Base-by-base conservation (phyloP, 35 echinoderm and acorn worm species). In the Ophiothrix spiculata region DNA sequence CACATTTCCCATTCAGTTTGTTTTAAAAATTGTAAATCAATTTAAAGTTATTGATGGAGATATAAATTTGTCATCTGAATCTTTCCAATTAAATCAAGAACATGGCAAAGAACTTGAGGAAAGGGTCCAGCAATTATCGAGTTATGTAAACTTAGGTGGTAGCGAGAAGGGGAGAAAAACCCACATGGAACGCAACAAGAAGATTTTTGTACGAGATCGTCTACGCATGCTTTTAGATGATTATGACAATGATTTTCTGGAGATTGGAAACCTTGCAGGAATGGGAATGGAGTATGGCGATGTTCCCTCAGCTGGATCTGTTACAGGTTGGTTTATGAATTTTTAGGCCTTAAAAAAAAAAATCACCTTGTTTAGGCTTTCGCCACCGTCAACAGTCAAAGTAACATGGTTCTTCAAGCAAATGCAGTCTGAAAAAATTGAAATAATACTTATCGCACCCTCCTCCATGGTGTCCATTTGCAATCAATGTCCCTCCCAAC, bases 201-300 rank as follows among this genome's bases (percentile, higher is more conserved):
- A 99, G 85, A 54, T 99, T 28, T 92, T 99, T 80, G 89, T 84
- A 0, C 42, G 92, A 79, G 96, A 99, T n/a, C 54, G 92, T 38
- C 13, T 99, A 31, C 83, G 79, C 29, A 35, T 88, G 77, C 42
- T 99, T 35, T 40, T 99, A 34, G 96, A 99, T 88, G 83, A 88
- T 73, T 88, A 91, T 39, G 90, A 91, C 19, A 90, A 91, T 39
- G 89, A 91, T 39, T 99, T 89, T 80, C 31, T 99, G 33, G 96
- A 99, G 56, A 63, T 99, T 1, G 90, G 91, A 23, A 88, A 92
- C 13, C 79, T 99, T 37, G 91, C 89, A 41, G 96, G 96, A 36
- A 79, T 91, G 35, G 96, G 87, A 33, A 94, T 99, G 92, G 86
- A 85, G 41, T 99, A 99, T 76, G 96, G 96, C 19, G 90, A 89